Evolutionary conservation across 2,113 vertebrate genomes (phyloP).

Genomic region (Pan paniscus): DNA sequence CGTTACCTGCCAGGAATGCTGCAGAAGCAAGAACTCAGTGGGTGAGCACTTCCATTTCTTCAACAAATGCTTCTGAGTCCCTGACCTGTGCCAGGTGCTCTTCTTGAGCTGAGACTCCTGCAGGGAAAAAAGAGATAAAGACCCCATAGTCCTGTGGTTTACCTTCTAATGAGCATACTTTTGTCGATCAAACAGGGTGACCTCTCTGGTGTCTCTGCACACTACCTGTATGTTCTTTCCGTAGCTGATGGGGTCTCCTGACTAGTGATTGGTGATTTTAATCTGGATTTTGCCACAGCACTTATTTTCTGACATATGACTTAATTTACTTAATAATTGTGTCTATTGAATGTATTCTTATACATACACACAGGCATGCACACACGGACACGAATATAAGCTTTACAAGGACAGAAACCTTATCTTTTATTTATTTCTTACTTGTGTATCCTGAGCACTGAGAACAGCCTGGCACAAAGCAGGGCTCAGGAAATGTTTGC

Average conservation of each 20-base stretch:
- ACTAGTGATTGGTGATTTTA: background rate
- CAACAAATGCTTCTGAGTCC: background rate
- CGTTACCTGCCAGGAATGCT: background rate
- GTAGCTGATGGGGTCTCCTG: background rate
- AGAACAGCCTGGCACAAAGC: background rate
- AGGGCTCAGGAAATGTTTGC: background rate
- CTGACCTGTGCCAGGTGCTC: background rate
- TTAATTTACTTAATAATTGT: background rate
- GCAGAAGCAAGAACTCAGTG: background rate
- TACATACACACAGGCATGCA: background rate
- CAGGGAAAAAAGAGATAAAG: background rate
- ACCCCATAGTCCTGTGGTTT: fast-evolving
- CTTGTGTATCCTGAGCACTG: background rate
- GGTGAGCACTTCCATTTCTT: background rate
- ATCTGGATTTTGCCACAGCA: background rate
- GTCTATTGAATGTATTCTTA: background rate
- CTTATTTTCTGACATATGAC: background rate
- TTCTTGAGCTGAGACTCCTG: background rate
- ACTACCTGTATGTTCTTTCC: fast-evolving
- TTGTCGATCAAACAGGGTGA: background rate
- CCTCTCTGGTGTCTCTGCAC: background rate
- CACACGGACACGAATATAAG: too few relatives aligned
- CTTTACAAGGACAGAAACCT: background rate
- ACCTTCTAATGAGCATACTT: fast-evolving
- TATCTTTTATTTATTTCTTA: background rate